These are phyloP conservation scores for Venusia cambrica DNA, from an alignment of 2,888 invertebrate genomes.

Conservation along the genomic window DNA sequence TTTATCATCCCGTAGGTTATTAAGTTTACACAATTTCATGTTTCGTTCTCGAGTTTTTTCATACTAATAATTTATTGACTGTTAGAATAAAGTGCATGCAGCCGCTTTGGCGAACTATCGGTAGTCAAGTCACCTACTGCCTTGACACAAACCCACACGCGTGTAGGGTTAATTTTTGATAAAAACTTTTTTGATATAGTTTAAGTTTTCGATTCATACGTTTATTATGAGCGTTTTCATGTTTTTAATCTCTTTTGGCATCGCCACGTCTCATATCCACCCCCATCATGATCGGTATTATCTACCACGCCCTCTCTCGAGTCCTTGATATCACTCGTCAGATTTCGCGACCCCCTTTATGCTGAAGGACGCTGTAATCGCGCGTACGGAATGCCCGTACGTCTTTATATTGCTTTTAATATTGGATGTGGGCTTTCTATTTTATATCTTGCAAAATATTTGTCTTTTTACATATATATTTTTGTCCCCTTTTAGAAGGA, in stretches of 20 bases:
- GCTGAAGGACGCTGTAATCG: slow-evolving; percentile 44
- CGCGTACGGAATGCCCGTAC: slow-evolving; percentile 44
- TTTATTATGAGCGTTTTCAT: slow-evolving; percentile 42
- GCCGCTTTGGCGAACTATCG: slow-evolving; percentile 29
- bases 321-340: slow-evolving; percentile 43
- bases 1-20: too few species aligned
- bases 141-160: slow-evolving; percentile 79
- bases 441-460: slow-evolving; percentile 31
- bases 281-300: slow-evolving; percentile 34
- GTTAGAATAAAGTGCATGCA: slow-evolving; percentile 39
- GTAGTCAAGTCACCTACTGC: slow-evolving; percentile 51
- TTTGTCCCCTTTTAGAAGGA: slow-evolving; percentile 56
- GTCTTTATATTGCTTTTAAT: slow-evolving; percentile 63
- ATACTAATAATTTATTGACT: slow-evolving; percentile 33
- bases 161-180: slow-evolving; percentile 52
- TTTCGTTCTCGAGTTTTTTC: too few species aligned
- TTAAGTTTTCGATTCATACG: slow-evolving; percentile 22
- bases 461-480: slow-evolving; percentile 47
- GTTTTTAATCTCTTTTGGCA: slow-evolving; percentile 34
- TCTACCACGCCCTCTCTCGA: slow-evolving; percentile 29
- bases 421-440: slow-evolving; percentile 74
- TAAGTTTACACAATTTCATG: too few species aligned
- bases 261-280: slow-evolving; percentile 53
- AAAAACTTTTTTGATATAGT: slow-evolving; percentile 31
- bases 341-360: slow-evolving; percentile 52